Conservation (phyloP, 2,113 vertebrate genomes). For the Megalops atlanticus region DNA sequence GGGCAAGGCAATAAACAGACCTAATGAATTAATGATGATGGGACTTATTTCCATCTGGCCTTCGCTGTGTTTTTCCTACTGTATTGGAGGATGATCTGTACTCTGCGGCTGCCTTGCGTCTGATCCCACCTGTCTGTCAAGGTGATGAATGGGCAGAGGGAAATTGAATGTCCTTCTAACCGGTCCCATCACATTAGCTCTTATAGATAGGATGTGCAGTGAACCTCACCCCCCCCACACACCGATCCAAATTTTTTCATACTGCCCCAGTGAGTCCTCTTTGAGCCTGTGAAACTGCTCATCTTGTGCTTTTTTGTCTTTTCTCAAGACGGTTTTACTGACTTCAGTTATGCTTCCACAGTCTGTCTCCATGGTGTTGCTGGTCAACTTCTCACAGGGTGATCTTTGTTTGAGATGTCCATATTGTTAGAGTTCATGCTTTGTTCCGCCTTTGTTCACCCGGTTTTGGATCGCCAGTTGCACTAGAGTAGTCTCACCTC, state of each 20-base stretch:
- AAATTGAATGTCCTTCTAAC: neutral
- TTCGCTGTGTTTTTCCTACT: neutral
- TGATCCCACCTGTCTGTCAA: neutral
- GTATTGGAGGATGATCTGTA: neutral
- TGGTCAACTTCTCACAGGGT: neutral
- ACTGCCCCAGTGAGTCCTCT: neutral
- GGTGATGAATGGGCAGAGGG: neutral
- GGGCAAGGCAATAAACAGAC: neutral
- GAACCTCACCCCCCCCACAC: neutral
- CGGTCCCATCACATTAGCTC: neutral
- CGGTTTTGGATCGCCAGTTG: too few relatives aligned
- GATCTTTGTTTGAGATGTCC: neutral
- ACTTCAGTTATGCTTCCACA: too few relatives aligned
- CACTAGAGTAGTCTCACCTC: too few relatives aligned
- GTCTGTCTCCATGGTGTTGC: neutral
- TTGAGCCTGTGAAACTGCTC: too few relatives aligned
- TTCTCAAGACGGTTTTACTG: too few relatives aligned
- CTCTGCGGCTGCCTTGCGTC: neutral
- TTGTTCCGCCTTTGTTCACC: too few relatives aligned
- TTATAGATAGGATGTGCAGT: neutral
- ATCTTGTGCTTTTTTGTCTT: too few relatives aligned
- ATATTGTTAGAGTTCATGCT: too few relatives aligned
- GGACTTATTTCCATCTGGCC: neutral
- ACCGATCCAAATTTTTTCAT: neutral
- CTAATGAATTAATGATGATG: neutral